Base-by-base conservation (phyloP, 2,113 vertebrate genomes). In the Sylvia atricapilla region DNA sequence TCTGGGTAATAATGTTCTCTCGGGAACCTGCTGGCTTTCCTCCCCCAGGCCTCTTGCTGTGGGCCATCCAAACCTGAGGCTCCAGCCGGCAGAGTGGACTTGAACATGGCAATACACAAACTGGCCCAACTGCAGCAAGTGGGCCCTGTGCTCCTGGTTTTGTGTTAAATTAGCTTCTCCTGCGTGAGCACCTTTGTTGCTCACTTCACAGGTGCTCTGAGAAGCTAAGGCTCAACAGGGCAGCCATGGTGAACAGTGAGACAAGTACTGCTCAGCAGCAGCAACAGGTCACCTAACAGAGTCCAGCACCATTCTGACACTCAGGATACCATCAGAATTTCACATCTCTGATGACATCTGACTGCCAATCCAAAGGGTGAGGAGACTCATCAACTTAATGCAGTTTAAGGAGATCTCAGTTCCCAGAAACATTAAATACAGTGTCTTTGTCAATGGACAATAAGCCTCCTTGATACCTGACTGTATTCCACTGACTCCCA, bases 51-150 rank as follows among this genome's bases (percentile, higher is more conserved):
- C 39, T 64, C 72, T 83, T 90, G 70, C 74, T 59, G 75, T 27
- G 58, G 60, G 69, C 79, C 39, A 75, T 30, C 16, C 1, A 4
- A 62, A 78, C 19, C 4, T 4, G 41, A 58, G 24, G 35, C 8
- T 87, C 33, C 70, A 55, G 62, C 31, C 43, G 55, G 47, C 43
- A 64, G 35, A 59, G 16, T 0, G 1, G 27, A 68, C 39, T 30
- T 24, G 24, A 85, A 39, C 20, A n/a, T 1, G 11, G 58, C 18
- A 78, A 55, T 3, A 55, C 2, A 10, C 0, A 0, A 3, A 23
- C 24, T 23, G 33, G 60, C 28, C 59, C 63, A 77, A 10, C 9
- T 41, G 67, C 76, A 83, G 31, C 30, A 60, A 60, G 28, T 1
- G 12, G 21, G 35, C 31, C 27, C 55, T 30, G 1, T 8, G 15